phyloP scores from a whole-genome alignment of 2,113 vertebrate genomes.

The Amblyornis subalaris region DNA sequence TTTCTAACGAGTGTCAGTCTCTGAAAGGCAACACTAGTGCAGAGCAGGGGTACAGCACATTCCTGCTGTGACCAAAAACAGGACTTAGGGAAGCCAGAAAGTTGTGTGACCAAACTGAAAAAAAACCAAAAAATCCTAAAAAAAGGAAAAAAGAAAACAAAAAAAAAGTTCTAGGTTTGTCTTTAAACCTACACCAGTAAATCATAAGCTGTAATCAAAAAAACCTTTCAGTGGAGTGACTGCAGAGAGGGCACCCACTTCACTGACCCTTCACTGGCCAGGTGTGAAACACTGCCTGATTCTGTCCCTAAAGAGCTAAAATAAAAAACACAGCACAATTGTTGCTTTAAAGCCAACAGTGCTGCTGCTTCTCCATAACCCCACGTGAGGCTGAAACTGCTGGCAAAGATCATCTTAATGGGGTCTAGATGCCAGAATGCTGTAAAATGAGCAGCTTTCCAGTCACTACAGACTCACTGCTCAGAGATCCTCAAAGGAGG shows the following conservation, averaged over 20 bases:
- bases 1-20: fast-evolving
- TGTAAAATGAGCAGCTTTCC: not conserved
- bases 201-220: not conserved
- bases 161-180: not conserved
- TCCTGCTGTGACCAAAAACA: not conserved
- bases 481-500: not conserved
- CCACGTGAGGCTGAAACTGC: not conserved
- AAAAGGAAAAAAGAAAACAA: not conserved
- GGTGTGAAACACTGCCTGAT: not conserved
- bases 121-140: not conserved
- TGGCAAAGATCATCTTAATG: fast-evolving
- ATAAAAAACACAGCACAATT: not conserved
- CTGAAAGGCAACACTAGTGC: not conserved
- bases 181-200: not conserved
- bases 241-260: not conserved
- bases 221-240: fast-evolving
- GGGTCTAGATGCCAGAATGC: not conserved
- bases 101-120: not conserved
- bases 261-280: not conserved
- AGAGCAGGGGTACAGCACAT: not conserved
- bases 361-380: not conserved
- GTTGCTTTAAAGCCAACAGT: not conserved
- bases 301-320: not conserved
- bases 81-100: not conserved
- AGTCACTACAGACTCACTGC: not conserved